Evolutionary conservation across 2,113 vertebrate genomes (phyloP).

Genomic region (Emydura subglobosa): DNA sequence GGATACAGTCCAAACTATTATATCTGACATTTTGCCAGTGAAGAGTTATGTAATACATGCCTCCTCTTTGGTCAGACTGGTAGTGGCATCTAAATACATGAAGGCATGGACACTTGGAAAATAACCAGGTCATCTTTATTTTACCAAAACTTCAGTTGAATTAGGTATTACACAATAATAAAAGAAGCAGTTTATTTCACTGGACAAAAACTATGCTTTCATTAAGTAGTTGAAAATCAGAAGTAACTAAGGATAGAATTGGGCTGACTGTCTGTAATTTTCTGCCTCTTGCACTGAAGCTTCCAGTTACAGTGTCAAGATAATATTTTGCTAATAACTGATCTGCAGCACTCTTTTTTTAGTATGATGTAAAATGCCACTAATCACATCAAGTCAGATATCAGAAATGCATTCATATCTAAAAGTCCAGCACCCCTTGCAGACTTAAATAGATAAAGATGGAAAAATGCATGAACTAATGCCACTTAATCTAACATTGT

Average conservation of each 20-base stretch:
- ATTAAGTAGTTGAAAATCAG: background rate
- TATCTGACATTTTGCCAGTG: background rate
- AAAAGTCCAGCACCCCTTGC: conserved; percentile 34
- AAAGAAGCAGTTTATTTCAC: background rate
- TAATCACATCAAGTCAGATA: background rate
- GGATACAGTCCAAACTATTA: background rate
- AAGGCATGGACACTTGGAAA: background rate
- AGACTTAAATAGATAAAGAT: conserved; percentile 59
- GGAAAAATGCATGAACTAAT: conserved; percentile 35
- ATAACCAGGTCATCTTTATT: background rate
- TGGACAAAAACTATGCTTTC: background rate
- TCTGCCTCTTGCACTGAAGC: background rate
- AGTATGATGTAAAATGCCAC: background rate
- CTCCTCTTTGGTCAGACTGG: background rate
- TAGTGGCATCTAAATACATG: background rate
- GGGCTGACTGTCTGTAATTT: background rate
- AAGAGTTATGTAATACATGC: background rate
- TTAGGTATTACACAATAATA: background rate
- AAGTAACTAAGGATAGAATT: background rate
- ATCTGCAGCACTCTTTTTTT: conserved; percentile 4
- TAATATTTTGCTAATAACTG: background rate
- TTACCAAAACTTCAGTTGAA: background rate
- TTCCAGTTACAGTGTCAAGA: background rate
- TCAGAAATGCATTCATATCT: conserved; percentile 41
- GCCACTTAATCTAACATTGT: conserved; percentile 37